These are phyloP conservation scores for Pithys albifrons DNA, from an alignment of 2,113 vertebrate genomes.

Conservation along the genomic window DNA sequence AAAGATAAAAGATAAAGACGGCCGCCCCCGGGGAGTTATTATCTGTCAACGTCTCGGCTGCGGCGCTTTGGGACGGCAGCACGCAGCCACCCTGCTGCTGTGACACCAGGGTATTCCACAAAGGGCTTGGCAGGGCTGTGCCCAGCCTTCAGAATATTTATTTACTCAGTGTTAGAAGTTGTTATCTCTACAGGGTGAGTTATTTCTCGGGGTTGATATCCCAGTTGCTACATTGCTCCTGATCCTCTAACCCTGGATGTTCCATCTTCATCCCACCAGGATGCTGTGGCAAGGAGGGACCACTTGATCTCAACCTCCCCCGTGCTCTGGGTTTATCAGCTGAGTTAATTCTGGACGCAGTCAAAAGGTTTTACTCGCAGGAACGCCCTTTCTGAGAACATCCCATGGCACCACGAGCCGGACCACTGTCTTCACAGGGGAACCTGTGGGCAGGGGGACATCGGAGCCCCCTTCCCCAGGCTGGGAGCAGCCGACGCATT, in stretches of 20 bases:
- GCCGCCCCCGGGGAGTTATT: not conserved
- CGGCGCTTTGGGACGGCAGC: not conserved
- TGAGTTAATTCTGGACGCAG: not conserved
- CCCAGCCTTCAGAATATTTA: not conserved
- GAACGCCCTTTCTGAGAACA: not conserved
- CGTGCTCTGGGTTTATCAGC: not conserved
- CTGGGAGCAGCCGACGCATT: not conserved
- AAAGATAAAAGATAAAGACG: not conserved
- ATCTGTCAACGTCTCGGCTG: not conserved
- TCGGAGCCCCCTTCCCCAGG: not conserved
- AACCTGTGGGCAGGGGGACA: not conserved
- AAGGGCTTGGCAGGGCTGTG: not conserved
- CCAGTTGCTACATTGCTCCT: not conserved
- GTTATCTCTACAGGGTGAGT: not conserved
- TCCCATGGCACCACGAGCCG: fast-evolving
- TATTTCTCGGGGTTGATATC: not conserved
- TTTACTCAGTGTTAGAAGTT: fast-evolving
- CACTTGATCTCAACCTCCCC: fast-evolving
- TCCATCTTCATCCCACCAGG: not conserved
- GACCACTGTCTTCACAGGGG: no score
- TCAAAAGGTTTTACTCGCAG: not conserved
- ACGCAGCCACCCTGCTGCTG: not conserved
- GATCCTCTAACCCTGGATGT: not conserved
- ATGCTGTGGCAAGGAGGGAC: fast-evolving
- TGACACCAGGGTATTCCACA: not conserved